phyloP scores from a whole-genome alignment of 2,888 invertebrate species.

The Cerastis rubricosa region DNA sequence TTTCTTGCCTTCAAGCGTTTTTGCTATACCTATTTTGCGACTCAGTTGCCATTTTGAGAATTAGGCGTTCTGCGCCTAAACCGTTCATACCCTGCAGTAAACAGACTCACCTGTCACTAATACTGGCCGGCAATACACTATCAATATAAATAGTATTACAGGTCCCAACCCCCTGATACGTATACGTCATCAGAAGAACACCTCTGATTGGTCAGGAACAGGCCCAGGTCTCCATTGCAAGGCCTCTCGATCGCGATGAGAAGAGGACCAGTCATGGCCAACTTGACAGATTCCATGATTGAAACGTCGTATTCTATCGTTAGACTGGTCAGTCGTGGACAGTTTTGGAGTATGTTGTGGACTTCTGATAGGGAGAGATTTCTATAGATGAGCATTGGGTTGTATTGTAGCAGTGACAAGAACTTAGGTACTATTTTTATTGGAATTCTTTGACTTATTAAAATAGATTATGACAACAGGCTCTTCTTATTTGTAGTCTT shows the following conservation, averaged over 20 bases:
- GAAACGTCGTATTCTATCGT: conserved; percentile 98
- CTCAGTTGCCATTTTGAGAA: no score
- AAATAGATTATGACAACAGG: no score
- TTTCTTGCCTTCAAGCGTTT: no score
- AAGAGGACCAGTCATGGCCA: conserved; percentile 96
- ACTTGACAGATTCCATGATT: conserved; percentile 96
- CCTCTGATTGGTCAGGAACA: conserved; percentile 94
- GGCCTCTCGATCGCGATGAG: conserved; percentile 97
- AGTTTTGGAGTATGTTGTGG: conserved; percentile 94
- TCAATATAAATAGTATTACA: conserved; percentile 94
- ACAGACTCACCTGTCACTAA: conserved; percentile 94
- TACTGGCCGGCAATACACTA: conserved; percentile 95
- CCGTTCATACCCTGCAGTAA: no score
- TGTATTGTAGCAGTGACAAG: no score
- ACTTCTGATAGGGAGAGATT: conserved; percentile 96
- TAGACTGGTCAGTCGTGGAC: conserved; percentile 94
- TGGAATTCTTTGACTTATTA: no score
- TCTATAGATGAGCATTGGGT: no score
- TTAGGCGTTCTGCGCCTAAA: no score
- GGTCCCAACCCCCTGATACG: conserved; percentile 92
- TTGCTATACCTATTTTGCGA: no score
- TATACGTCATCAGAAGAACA: conserved; percentile 88
- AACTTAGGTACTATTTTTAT: no score
- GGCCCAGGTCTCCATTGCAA: conserved; percentile 95
- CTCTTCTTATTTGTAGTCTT: no score